Base-by-base conservation (phyloP, 2,797 vertebrate genomes). In the Salmo trutta region DNA sequence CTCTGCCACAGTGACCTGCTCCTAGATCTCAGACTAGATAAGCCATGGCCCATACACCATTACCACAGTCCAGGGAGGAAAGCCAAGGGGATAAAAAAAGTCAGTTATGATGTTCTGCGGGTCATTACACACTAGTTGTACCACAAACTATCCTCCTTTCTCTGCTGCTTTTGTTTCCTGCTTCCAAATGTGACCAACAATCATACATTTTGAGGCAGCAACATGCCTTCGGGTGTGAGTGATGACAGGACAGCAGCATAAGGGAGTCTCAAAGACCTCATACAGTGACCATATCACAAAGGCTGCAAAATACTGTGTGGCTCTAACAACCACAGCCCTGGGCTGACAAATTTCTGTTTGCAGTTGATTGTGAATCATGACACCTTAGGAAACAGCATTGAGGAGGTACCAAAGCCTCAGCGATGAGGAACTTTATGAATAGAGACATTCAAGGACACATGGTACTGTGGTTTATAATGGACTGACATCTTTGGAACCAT, bases 1-100 rank as follows among this genome's bases (percentile, higher is more conserved):
- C 87, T 75, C 53, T 68, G 76, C 72, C 85, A 81, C 86, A 82
- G 82, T 84, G 86, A 81, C 75, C 79, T n/a, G 73, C 72, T 83
- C 77, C 73, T 59, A 77, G 89, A 89, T 88, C 67, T 67, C 51
- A 73, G 69, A 59, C 74, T 33, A 71, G 87, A 91, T 91, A 86
- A 89, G 80, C 84, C 67, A 53, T 21, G 70, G 78, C 59, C 78
- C n/a, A 27, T 66, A 81, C 76, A 85, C 82, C 87, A 83, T 85
- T 82, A 78, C 79, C 82, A 83, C 84, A 78, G 76, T 83, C 79
- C 70, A 76, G 70, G 66, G 36, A 41, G 81, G 86, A 88, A 80
- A 79, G 81, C 84, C 82, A 66, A 79, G 73, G 74, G 83, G 82
- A 83, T 33, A 81, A 89, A 84, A 75, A 79, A 79, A 71, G 86